Conservation (phyloP, 1,140 invertebrate species). For the Wiebesia pumilae region DNA sequence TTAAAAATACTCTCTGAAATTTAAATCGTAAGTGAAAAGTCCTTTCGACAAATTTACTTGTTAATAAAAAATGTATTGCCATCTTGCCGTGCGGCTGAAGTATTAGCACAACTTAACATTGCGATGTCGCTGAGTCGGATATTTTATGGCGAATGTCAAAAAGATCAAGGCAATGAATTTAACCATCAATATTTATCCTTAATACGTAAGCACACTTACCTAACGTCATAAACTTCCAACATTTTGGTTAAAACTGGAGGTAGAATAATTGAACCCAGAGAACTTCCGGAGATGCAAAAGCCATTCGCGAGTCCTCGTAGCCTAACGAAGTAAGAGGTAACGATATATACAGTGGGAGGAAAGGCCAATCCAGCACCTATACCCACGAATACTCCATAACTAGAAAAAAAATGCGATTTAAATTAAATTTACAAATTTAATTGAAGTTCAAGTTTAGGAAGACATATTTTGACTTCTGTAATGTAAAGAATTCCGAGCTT, state of each 20-base stretch:
- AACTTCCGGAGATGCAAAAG: slow-evolving; percentile 91
- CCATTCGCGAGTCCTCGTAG: slow-evolving; percentile 90
- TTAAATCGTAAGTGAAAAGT: too few species aligned
- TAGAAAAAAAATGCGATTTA: slow-evolving; percentile 72
- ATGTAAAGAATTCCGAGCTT: too few species aligned
- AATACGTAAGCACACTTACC: slow-evolving; percentile 70
- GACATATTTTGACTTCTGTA: too few species aligned
- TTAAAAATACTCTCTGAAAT: too few species aligned
- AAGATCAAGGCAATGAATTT: too few species aligned
- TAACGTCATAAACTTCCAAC: slow-evolving; percentile 84
- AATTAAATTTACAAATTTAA: neutral
- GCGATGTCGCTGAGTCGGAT: too few species aligned
- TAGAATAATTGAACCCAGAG: slow-evolving; percentile 87
- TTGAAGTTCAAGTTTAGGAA: neutral
- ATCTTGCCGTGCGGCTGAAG: too few species aligned
- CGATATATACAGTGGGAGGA: slow-evolving; percentile 92
- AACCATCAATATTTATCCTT: neutral
- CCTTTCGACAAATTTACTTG: too few species aligned
- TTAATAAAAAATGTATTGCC: too few species aligned
- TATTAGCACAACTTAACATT: too few species aligned
- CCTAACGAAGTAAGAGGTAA: slow-evolving; percentile 90
- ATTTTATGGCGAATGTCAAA: too few species aligned
- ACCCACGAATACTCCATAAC: slow-evolving; percentile 88
- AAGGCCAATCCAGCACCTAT: slow-evolving; percentile 87
- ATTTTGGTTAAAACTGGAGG: slow-evolving; percentile 84